Conservation (phyloP, 2,113 vertebrate genomes). For the Coregonus clupeaformis region DNA sequence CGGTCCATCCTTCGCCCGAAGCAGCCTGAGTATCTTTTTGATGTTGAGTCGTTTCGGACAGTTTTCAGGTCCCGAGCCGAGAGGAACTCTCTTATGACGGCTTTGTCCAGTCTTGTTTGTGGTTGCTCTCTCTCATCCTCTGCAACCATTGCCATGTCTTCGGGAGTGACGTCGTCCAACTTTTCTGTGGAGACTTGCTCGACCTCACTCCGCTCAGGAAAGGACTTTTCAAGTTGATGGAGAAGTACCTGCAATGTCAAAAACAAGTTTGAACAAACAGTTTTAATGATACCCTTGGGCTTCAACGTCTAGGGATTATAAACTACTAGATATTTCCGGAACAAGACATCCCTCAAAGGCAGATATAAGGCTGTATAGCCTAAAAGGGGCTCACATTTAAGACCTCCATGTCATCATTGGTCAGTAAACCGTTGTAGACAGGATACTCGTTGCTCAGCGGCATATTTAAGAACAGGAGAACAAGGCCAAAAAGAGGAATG, state of each 20-base stretch:
- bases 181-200: conserved; percentile 21
- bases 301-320: too few relatives aligned
- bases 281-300: too few relatives aligned
- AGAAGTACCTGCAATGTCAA: conserved; percentile 74
- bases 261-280: not conserved
- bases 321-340: not conserved
- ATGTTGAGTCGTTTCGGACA: conserved; percentile 61
- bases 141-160: conserved; percentile 13
- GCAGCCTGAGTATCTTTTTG: conserved; percentile 75
- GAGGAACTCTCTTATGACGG: conserved; percentile 36
- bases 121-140: conserved; percentile 11
- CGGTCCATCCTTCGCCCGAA: conserved; percentile 85
- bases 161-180: conserved; percentile 35
- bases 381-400: conserved; percentile 78
- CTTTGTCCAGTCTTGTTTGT: conserved; percentile 41
- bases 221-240: conserved; percentile 66
- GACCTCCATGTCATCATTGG: conserved; percentile 68
- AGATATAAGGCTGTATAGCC: not conserved
- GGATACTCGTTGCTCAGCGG: conserved; percentile 65
- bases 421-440: conserved; percentile 55
- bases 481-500: conserved; percentile 43
- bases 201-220: conserved; percentile 44
- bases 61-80: conserved; percentile 70
- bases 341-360: not conserved
- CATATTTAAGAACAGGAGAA: conserved; percentile 65